Conservation (phyloP, 2,113 vertebrate species). For the Poicephalus gulielmi region DNA sequence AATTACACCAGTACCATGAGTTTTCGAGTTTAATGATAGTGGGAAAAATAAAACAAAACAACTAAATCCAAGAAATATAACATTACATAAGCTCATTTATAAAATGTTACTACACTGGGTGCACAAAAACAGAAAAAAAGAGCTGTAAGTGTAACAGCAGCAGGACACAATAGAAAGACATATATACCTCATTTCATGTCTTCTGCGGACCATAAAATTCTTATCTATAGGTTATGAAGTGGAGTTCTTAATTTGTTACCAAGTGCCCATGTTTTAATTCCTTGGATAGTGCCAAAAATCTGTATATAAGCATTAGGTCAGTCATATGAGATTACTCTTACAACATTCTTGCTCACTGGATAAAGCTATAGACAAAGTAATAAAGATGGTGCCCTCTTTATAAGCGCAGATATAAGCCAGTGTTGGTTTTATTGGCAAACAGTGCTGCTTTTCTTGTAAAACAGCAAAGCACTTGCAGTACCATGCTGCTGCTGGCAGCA, state of each 20-base stretch:
- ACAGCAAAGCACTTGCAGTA: neutral
- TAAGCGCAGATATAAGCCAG: neutral
- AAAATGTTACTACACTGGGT: neutral
- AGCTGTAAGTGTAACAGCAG: neutral
- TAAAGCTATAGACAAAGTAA: neutral
- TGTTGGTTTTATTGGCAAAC: neutral
- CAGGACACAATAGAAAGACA: neutral
- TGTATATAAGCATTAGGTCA: neutral
- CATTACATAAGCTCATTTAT: neutral
- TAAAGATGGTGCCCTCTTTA: neutral
- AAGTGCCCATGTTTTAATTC: neutral
- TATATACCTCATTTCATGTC: neutral
- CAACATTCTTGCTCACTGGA: rapidly evolving
- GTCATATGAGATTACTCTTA: neutral
- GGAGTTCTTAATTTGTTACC: neutral
- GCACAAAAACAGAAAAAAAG: neutral
- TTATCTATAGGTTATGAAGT: neutral
- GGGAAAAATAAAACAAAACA: neutral
- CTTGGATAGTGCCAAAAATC: neutral
- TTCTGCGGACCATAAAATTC: neutral
- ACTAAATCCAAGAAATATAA: neutral
- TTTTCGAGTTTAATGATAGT: neutral
- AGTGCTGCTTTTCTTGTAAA: neutral
- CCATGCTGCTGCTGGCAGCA: neutral
- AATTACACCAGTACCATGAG: neutral